A percentile compares a stretch with the other conserved stretches of the same genome.
Evolutionary conservation across 2,888 invertebrate species (phyloP).

Genomic region (Girardia tigrina): DNA sequence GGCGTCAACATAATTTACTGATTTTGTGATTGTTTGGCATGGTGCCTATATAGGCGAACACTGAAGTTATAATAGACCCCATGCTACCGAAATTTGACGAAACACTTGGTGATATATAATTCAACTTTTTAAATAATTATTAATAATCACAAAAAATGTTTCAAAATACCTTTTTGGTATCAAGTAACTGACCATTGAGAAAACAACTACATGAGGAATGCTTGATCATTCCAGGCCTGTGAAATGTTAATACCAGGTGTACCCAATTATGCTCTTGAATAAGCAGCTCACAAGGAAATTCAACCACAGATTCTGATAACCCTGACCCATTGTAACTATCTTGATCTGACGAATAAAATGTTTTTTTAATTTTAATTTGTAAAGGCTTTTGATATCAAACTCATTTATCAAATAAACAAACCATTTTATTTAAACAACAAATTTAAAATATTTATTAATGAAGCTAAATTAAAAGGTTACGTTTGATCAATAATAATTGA

Average conservation of each 20-base stretch:
- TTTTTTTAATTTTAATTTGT: no score
- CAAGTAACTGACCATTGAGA: conserved; percentile 76
- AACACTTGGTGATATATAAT: conserved; percentile 61
- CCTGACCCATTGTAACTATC: neutral
- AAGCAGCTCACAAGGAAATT: conserved; percentile 87
- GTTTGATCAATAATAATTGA: no score
- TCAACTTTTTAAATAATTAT: conserved; percentile 55
- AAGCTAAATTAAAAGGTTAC: no score
- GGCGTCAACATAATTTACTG: conserved; percentile 61
- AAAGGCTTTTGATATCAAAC: no score
- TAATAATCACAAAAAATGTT: neutral
- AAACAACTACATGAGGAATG: conserved; percentile 82
- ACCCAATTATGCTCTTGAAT: conserved; percentile 95
- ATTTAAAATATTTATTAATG: no score
- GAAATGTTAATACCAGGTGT: conserved; percentile 78
- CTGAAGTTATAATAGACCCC: conserved; percentile 51
- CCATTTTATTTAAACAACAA: no score
- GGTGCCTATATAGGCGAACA: conserved; percentile 73
- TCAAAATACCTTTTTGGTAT: conserved; percentile 62
- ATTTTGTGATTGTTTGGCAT: conserved; percentile 56
- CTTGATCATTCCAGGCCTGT: conserved; percentile 74
- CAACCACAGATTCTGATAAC: conserved; percentile 52
- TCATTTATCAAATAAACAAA: no score
- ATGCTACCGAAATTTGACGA: conserved; percentile 53
- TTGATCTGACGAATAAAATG: no score